Base-by-base conservation (phyloP, 2,888 invertebrate genomes). In the Heteromurus nitidus region DNA sequence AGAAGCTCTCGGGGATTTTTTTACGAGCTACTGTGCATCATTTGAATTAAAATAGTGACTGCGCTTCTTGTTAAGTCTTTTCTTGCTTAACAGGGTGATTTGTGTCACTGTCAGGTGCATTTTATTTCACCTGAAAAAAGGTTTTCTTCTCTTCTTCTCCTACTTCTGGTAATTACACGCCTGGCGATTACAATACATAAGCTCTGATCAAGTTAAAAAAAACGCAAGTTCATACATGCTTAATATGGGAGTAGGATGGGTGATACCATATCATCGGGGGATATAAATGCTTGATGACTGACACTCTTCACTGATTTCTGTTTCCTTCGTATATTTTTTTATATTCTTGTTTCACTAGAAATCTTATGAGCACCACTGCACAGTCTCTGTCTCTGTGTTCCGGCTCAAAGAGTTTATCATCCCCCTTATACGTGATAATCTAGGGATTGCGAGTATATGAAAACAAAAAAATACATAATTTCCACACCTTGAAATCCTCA, bases 51-150 rank as follows among this genome's bases (percentile, higher is more conserved):
- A n/a, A n/a, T n/a, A 60, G 7, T 30, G 20, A 58, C n/a, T 7
- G 16, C 20, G 31, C 64, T 70, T 24, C 36, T 70, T 70, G 53
- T 18, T 58, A 70, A 69, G 50, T 22, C 5, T 30, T 65, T n/a
- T n/a, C n/a, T n/a, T n/a, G n/a, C n/a, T 18, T 55, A 69, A 69
- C 69, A 80, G 80, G 80, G 80, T 80, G 80, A 80, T 74, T 74
- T 80, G 73, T 80, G 74, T 74, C 80, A 80, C 53, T 80, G 80
- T 80, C 80, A 80, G 80, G 62, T 64, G 74, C 68, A 62, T 74
- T 70, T 62, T 69, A 74, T 68, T 69, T 80, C 80, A 80, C 80
- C 80, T 80, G 73, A 80, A 55, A 24, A 24, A n/a, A n/a, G 9
- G 13, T 36, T 36, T 36, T 36, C 13, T 36, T 36, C 36, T 36